These are phyloP conservation scores for Nycticryphes semicollaris DNA, from an alignment of 2,113 vertebrate genomes.

Conservation along the genomic window DNA sequence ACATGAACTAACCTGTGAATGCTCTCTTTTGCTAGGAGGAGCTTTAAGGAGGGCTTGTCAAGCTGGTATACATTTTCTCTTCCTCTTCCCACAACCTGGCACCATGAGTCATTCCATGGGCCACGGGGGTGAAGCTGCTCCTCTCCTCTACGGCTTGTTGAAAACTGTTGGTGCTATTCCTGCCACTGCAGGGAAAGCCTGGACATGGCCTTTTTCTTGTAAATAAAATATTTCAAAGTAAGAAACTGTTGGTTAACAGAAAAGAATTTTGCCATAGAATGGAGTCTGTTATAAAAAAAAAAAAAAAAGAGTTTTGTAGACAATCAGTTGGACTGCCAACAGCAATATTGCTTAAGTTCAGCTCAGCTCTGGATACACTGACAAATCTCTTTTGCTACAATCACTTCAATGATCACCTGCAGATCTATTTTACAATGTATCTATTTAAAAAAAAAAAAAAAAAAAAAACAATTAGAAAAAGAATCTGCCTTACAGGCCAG, in stretches of 20 bases:
- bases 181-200: not conserved
- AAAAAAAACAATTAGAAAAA: not conserved
- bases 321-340: not conserved
- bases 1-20: not conserved
- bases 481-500: not conserved
- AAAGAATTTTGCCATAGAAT: not conserved
- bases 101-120: accelerated
- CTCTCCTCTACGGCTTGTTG: not conserved
- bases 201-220: not conserved
- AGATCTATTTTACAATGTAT: not conserved
- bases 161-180: not conserved
- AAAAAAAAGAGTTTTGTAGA: not conserved
- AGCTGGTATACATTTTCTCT: not conserved
- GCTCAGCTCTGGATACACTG: not conserved
- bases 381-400: not conserved
- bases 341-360: not conserved
- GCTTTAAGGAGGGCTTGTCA: not conserved
- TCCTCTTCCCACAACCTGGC: not conserved
- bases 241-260: not conserved
- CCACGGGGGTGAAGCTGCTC: not conserved
- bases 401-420: not conserved
- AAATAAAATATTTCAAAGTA: not conserved
- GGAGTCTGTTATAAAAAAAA: not conserved
- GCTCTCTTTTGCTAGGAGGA: not conserved
- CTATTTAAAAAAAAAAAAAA: not conserved